These are phyloP conservation scores for Dendrocopos noguchii DNA, from an alignment of 2,113 vertebrate species.

Conservation along the genomic window DNA sequence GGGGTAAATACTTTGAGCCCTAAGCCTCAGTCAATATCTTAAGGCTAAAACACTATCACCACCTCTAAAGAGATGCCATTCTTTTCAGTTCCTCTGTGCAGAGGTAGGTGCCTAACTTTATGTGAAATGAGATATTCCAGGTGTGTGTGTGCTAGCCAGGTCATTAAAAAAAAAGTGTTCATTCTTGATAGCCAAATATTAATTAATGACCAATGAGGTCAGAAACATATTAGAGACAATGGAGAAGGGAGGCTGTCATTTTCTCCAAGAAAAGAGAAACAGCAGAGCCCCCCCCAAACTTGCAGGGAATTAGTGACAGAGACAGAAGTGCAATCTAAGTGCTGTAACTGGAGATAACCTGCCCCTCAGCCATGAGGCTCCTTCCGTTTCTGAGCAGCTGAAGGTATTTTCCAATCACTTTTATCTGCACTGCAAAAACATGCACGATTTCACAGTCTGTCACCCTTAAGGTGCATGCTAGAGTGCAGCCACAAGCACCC, in stretches of 20 bases:
- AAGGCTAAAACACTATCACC: not conserved
- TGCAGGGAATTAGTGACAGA: not conserved
- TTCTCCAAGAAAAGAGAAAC: not conserved
- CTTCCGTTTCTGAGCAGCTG: not conserved
- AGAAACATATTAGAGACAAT: not conserved
- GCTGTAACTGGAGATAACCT: not conserved
- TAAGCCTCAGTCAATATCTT: not conserved
- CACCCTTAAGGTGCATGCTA: rapidly evolving
- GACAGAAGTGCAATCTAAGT: not conserved
- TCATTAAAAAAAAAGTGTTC: not conserved
- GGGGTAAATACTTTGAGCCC: not conserved
- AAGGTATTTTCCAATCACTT: not conserved
- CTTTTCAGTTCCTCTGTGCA: not conserved
- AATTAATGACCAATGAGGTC: not conserved
- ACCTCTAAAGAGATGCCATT: not conserved
- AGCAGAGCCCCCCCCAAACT: not conserved
- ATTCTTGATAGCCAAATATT: not conserved
- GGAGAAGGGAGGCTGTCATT: not conserved
- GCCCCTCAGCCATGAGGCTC: not conserved
- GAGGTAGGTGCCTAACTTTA: not conserved
- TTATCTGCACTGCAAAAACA: not conserved
- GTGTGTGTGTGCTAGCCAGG: not conserved
- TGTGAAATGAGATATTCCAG: not conserved
- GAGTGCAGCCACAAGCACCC: not conserved
- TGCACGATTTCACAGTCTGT: not conserved